These are phyloP conservation scores for Hippasteria phrygiana DNA, from an alignment of 53 echinoderm and acorn worm species.

Conservation along the genomic window DNA sequence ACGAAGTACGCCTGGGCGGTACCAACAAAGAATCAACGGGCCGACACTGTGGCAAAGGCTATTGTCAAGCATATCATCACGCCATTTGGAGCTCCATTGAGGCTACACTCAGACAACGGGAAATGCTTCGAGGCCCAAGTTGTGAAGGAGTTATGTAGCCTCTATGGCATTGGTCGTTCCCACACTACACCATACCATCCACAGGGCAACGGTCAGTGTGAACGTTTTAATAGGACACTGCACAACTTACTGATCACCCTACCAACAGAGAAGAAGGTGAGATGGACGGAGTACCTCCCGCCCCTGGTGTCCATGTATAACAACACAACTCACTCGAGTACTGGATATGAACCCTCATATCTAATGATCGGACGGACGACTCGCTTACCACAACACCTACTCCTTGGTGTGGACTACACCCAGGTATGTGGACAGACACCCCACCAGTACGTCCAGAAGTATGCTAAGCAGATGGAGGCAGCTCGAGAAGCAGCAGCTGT, in stretches of 20 bases:
- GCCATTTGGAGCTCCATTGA: constrained; percentile 37
- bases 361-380: constrained; percentile 51
- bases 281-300: constrained; percentile 47
- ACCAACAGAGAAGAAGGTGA: not conserved
- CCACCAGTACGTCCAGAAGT: not conserved
- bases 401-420: constrained; percentile 4
- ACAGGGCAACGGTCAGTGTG: constrained; percentile 21
- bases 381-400: constrained; percentile 19
- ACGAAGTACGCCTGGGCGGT: constrained; percentile 48
- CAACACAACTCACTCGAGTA: constrained; percentile 43
- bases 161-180: constrained; percentile 32
- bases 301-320: constrained; percentile 25
- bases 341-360: constrained; percentile 48
- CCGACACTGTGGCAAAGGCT: constrained; percentile 20
- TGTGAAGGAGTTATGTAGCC: constrained; percentile 27
- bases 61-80: constrained; percentile 49
- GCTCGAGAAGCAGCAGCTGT: not conserved
- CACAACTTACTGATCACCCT: constrained; percentile 43
- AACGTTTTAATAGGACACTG: constrained; percentile 45
- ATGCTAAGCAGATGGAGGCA: not conserved
- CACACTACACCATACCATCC: constrained; percentile 59
- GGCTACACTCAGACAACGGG: constrained; percentile 42
- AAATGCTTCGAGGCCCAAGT: constrained; percentile 44
- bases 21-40: constrained; percentile 24
- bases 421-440: not conserved